Conservation (phyloP, 2,113 vertebrate species). For the Noturus placidus region DNA sequence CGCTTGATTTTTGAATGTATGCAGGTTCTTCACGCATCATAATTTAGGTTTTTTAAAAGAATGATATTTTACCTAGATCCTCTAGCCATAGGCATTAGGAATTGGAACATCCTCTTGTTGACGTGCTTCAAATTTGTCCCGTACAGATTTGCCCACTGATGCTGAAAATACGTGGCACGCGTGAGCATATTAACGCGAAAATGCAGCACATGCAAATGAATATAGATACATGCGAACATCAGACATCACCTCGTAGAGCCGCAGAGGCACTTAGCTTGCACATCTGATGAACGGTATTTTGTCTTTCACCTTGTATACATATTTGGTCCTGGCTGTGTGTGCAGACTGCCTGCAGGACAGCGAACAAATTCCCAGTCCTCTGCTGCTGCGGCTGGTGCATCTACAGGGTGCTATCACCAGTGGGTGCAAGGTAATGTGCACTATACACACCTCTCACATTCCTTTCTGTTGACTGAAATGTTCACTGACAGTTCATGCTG, state of each 20-base stretch:
- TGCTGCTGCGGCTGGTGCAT: conserved; percentile 82
- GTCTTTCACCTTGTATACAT: background rate
- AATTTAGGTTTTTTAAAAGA: background rate
- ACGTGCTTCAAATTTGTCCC: background rate
- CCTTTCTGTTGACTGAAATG: background rate
- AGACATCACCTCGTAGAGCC: background rate
- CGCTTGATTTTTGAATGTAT: no score
- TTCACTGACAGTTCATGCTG: background rate
- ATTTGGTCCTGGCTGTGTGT: conserved; percentile 9
- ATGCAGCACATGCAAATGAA: background rate
- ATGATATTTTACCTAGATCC: background rate
- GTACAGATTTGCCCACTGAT: background rate
- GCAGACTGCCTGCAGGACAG: conserved; percentile 80
- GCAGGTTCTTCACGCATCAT: background rate
- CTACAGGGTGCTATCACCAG: conserved; percentile 86
- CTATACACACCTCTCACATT: background rate
- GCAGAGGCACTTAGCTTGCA: background rate
- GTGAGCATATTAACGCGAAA: background rate
- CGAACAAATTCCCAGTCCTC: conserved; percentile 69
- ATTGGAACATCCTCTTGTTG: no score
- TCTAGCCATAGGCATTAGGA: background rate
- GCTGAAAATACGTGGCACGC: background rate
- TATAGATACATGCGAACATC: background rate
- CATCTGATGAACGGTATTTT: background rate
- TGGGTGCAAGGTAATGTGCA: conserved; percentile 81